Evolutionary conservation across 2,113 vertebrate genomes (phyloP), one percentile per base, ranked within the genome.

Genomic region (Malurus melanocephalus): DNA sequence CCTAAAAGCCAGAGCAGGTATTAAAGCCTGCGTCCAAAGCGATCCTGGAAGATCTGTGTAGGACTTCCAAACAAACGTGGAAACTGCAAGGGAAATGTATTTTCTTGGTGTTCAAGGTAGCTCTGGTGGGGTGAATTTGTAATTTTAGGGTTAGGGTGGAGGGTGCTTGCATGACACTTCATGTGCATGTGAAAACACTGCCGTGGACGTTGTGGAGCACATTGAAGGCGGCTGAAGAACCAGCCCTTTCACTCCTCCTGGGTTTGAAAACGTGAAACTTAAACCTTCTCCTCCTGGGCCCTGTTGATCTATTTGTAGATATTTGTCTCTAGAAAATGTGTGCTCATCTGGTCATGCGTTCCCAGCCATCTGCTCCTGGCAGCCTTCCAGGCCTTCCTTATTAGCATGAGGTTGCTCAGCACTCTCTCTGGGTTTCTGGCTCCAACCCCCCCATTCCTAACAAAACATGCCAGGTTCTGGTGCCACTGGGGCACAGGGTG

Each of bases 231-330:
- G 32, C 61, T 53, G 65, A 52, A 80, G 55, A 59, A 57, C n/a
- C 16, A 13, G 16, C 43, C 48, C 35, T 71, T 67, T 88, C 8
- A 6, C 51, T 85, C 57, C 48, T 66, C 49, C 52, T 77, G 22
- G 1, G 18, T 68, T 60, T 61, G 76, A 57, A 88, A 93, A 84
- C 4, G 56, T 65, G 91, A 85, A 94, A 94, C 74, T 87, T 60
- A 75, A 93, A 26, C 73, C 88, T 65, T 16, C 48, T 75, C 52
- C 53, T 91, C 57, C 73, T 81, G 78, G 64, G 86, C 64, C 72
- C 87, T 75, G 94, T 88, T 80, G 78, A 77, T 95, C 77, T 89
- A 91, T 96, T 92, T 96, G 92, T 92, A 85, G 93, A 67, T 93
- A 83, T 94, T 83, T 94, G 90, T 85, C 90, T 92, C 45, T 77